Percentiles rank a stretch among this genome's conserved stretches.
phyloP scores from a whole-genome alignment of 2,797 vertebrate species.

The Sebastes nivosus region DNA sequence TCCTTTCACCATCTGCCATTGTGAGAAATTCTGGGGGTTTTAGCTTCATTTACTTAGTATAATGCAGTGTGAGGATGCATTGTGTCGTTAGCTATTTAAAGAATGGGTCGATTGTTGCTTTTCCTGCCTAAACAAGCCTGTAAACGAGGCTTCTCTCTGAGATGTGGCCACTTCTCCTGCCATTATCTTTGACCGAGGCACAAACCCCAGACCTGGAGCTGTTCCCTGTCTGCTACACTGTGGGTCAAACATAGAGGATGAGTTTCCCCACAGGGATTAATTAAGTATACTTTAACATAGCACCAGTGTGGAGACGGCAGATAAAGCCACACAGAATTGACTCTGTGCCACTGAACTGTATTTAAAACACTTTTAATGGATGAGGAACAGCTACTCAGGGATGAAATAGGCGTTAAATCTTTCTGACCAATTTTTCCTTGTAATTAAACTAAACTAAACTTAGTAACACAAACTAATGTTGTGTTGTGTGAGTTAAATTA shows the following conservation, averaged over 20 bases:
- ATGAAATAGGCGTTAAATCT: neutral
- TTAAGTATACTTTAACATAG: conserved; percentile 40
- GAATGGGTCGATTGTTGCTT: neutral
- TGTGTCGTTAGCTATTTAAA: neutral
- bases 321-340: neutral
- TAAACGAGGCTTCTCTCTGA: neutral
- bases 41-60: neutral
- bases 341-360: conserved; percentile 23
- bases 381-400: neutral
- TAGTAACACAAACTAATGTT: neutral
- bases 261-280: conserved; percentile 46
- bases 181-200: neutral
- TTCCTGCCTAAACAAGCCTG: neutral
- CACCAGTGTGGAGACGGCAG: neutral
- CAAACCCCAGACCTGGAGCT: neutral
- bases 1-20: neutral
- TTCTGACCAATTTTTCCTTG: neutral
- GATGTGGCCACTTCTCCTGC: neutral
- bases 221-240: neutral
- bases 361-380: conserved; percentile 13
- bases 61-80: neutral
- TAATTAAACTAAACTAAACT: neutral
- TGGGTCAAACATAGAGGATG: conserved; percentile 29
- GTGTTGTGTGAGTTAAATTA: neutral
- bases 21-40: neutral